Evolutionary conservation across 2,888 invertebrate genomes (phyloP), one percentile per base, ranked within the genome.

Genomic region (Bellardia bayeri): DNA sequence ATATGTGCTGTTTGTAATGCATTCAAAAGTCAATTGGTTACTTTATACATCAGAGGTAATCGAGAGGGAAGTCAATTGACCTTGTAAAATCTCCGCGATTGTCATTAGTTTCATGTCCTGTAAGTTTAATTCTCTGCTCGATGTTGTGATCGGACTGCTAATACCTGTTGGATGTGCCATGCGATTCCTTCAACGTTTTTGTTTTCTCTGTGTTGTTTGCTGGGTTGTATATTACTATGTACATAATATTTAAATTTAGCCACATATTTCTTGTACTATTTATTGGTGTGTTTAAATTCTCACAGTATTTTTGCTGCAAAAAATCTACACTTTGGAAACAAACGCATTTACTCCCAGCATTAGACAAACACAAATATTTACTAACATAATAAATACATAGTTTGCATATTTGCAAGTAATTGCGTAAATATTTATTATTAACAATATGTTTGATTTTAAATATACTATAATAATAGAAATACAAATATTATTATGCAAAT

Each of bases 361-460:
- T 2, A 61, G 2, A 58, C 30, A 58, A 8, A 8, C 30, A 13
- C 11, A 61, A 13, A 2, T 61, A 11, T 13, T 33, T 13, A 23
- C 8, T 23, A 58, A 0, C 3, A 9, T 58, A 3, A 66, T 42
- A 30, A 45, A 13, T 23, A 11, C 23, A 5, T 54, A 8, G 45
- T 45, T 51, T 14, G 30, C 14, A 69, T n/a, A n/a, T 49, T 58
- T 72, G 42, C n/a, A 45, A 42, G 37, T 58, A 72, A 16, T 58
- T 72, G 58, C 23, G 37, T 58, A 58, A 58, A 72, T 72, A 72
- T 42, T 58, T 58, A 14, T 58, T 58, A 72, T 42, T 58, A 58
- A 58, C 23, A 58, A 72, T 23, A 58, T 72, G 30, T 42, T 42
- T 42, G 13, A 42, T n/a, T 72, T 66, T 40, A 42, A 66, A 16